A percentile compares a stretch with the other conserved stretches of the same genome.
These are phyloP conservation scores for Apamea epomidion DNA, from an alignment of 2,888 invertebrate species.

Conservation along the genomic window DNA sequence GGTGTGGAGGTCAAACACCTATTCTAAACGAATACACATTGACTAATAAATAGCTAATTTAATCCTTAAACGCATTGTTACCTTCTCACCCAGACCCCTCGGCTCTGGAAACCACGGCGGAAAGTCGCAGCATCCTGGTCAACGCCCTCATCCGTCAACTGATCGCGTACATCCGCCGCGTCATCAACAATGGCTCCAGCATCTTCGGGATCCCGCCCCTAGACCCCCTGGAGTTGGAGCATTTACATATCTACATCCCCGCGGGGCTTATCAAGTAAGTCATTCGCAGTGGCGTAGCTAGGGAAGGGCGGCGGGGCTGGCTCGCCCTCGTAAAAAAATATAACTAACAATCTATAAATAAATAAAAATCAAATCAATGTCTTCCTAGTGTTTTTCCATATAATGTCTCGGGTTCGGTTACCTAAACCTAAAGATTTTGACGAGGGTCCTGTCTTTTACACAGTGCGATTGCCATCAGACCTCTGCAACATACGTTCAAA, in stretches of 20 bases:
- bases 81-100: slow-evolving; percentile 14
- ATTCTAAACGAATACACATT: not conserved
- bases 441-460: too few species aligned
- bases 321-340: too few species aligned
- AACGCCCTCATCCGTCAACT: slow-evolving; percentile 78
- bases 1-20: not conserved
- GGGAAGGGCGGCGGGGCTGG: too few species aligned
- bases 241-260: slow-evolving; percentile 75
- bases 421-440: too few species aligned
- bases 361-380: too few species aligned
- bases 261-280: slow-evolving; percentile 82
- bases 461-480: too few species aligned
- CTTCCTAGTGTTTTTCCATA: too few species aligned
- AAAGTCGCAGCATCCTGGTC: slow-evolving; percentile 72
- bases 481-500: not conserved
- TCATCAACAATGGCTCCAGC: slow-evolving; percentile 80
- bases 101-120: not conserved
- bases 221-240: slow-evolving; percentile 79
- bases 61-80: not conserved
- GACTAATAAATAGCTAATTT: not conserved
- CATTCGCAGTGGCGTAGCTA: not conserved
- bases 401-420: too few species aligned
- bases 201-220: slow-evolving; percentile 78
- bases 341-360: too few species aligned
- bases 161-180: slow-evolving; percentile 73